Evolutionary conservation across 2,113 vertebrate species (phyloP).

Genomic region (Hiodon alosoides): DNA sequence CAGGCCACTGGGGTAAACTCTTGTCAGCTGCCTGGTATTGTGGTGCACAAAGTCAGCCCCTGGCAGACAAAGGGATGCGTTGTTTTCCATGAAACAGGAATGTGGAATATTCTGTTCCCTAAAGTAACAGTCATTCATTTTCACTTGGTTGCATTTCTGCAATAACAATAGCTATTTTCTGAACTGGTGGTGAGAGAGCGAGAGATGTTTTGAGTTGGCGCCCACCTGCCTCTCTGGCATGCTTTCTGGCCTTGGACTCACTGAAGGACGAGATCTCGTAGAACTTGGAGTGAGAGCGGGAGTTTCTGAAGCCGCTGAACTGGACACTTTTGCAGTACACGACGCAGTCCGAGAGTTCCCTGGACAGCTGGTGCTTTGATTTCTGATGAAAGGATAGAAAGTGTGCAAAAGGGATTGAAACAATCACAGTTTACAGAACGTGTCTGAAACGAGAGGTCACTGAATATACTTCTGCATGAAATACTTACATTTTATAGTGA

Average conservation of each 20-base stretch:
- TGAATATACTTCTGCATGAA: no score
- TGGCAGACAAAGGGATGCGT: constrained; percentile 31
- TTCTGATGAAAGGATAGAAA: constrained; percentile 56
- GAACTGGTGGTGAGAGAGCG: no score
- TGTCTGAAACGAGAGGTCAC: no score
- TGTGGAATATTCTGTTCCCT: no score
- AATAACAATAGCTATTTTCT: no score
- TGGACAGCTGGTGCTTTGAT: constrained; percentile 70
- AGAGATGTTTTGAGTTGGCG: constrained; percentile 25
- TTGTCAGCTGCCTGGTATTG: constrained; percentile 77
- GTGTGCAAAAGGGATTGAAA: background rate
- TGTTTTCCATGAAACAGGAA: background rate
- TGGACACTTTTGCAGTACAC: constrained; percentile 85
- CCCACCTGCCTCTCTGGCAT: constrained; percentile 78
- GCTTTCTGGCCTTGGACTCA: constrained; percentile 81
- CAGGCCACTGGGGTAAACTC: constrained; percentile 84
- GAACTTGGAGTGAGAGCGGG: constrained; percentile 69
- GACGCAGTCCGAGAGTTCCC: constrained; percentile 76
- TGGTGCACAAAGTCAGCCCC: constrained; percentile 81
- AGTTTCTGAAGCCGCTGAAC: constrained; percentile 79
- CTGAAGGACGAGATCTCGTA: constrained; percentile 85
- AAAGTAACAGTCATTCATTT: no score
- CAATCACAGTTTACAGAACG: no score
- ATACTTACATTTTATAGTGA: no score
- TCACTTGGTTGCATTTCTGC: no score